Conservation (phyloP, 2,113 vertebrate species). For the Megalops atlanticus region DNA sequence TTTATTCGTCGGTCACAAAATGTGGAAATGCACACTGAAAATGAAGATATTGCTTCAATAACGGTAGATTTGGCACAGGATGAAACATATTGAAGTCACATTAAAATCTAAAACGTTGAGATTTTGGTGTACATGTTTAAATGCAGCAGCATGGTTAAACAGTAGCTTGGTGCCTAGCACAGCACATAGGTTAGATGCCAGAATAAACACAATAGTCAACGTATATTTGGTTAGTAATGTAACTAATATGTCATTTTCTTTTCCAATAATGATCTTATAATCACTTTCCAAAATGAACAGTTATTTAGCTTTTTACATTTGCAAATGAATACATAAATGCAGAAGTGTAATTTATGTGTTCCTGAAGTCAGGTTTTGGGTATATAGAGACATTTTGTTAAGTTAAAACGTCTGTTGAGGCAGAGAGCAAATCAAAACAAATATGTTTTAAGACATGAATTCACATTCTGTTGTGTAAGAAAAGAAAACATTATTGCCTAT, state of each 20-base stretch:
- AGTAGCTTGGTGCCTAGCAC: neutral
- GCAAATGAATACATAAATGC: constrained; percentile 11
- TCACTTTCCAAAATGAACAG: neutral
- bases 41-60: constrained; percentile 75
- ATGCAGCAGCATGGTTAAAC: constrained; percentile 16
- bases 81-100: constrained; percentile 46
- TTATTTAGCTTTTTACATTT: constrained; percentile 12
- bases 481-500: constrained; percentile 28
- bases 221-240: constrained; percentile 7
- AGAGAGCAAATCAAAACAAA: neutral
- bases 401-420: constrained; percentile 7
- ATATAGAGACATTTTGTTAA: neutral
- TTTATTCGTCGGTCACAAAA: constrained; percentile 43
- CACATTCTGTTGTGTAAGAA: constrained; percentile 42
- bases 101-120: neutral
- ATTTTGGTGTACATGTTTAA: neutral
- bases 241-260: neutral
- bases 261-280: neutral
- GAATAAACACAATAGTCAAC: constrained; percentile 13
- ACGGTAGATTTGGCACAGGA: constrained; percentile 70
- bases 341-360: neutral
- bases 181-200: neutral
- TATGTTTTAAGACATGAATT: constrained; percentile 24
- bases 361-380: neutral
- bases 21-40: constrained; percentile 59